phyloP scores from a whole-genome alignment of 2,113 vertebrate genomes.

The Syngnathus floridae region DNA sequence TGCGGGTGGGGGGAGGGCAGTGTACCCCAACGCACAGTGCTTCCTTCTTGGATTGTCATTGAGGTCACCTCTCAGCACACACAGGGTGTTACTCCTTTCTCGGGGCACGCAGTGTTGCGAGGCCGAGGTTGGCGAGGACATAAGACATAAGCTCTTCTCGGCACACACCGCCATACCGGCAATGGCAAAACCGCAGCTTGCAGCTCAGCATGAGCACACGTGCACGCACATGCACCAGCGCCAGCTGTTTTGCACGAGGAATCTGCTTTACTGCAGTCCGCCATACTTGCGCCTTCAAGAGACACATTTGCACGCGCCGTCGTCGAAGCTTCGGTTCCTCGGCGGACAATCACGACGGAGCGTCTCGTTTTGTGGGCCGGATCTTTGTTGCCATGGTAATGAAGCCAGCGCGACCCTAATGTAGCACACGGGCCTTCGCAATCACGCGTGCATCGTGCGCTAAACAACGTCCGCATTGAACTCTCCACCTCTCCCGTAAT shows the following conservation, averaged over 20 bases:
- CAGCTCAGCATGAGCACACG: slow-evolving; percentile 11
- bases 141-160: slow-evolving; percentile 54
- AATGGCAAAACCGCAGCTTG: slow-evolving; percentile 43
- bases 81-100: neutral
- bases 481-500: slow-evolving; percentile 20
- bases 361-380: neutral
- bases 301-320: too few species aligned
- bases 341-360: neutral
- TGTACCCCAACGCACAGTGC: neutral
- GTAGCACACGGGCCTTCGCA: too few species aligned
- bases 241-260: slow-evolving; percentile 65
- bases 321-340: slow-evolving; percentile 53
- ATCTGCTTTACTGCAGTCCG: slow-evolving; percentile 30
- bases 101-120: neutral
- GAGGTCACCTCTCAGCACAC: neutral
- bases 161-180: slow-evolving; percentile 19
- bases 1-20: too few species aligned
- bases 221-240: neutral
- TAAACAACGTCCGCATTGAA: neutral
- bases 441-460: too few species aligned
- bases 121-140: neutral
- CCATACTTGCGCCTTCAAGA: too few species aligned
- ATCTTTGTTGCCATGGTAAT: neutral
- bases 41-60: neutral
- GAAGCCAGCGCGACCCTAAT: neutral